phyloP scores from a whole-genome alignment of 2,888 invertebrate species.

The Brachyptera putata region DNA sequence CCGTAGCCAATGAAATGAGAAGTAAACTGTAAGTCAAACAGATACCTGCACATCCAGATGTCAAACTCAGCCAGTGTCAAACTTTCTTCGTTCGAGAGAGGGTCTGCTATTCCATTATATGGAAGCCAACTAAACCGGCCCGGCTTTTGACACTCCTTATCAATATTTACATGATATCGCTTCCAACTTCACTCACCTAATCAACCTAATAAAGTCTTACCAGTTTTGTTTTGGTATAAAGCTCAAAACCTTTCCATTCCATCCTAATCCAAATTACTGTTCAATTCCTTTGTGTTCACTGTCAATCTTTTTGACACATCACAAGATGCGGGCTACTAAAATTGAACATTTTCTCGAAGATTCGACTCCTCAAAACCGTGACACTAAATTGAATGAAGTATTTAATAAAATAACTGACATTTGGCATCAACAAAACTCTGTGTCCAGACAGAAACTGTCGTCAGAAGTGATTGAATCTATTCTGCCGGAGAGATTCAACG shows the following conservation, averaged over 20 bases:
- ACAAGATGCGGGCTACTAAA: slow-evolving; percentile 23
- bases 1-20: slow-evolving; percentile 16
- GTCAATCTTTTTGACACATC: too few relatives aligned
- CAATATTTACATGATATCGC: too few relatives aligned
- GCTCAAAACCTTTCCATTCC: too few relatives aligned
- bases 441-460: slow-evolving; percentile 30
- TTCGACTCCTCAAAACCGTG: slow-evolving; percentile 27
- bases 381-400: slow-evolving; percentile 34
- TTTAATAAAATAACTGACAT: slow-evolving; percentile 36
- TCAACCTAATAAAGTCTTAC: too few relatives aligned
- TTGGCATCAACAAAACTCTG: slow-evolving; percentile 33
- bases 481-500: slow-evolving; percentile 29
- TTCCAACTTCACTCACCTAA: too few relatives aligned
- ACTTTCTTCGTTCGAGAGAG: background rate
- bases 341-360: slow-evolving; percentile 30
- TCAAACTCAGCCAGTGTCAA: background rate
- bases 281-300: slow-evolving; percentile 6
- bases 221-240: too few relatives aligned
- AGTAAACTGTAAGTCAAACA: slow-evolving; percentile 18
- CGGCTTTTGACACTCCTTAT: background rate
- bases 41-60: slow-evolving; percentile 7
- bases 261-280: too few relatives aligned
- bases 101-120: background rate
- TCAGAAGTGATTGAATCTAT: slow-evolving; percentile 32
- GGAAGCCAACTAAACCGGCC: background rate